Evolutionary conservation across 2,797 vertebrate species (phyloP).

Genomic region (Sebastes jordani): DNA sequence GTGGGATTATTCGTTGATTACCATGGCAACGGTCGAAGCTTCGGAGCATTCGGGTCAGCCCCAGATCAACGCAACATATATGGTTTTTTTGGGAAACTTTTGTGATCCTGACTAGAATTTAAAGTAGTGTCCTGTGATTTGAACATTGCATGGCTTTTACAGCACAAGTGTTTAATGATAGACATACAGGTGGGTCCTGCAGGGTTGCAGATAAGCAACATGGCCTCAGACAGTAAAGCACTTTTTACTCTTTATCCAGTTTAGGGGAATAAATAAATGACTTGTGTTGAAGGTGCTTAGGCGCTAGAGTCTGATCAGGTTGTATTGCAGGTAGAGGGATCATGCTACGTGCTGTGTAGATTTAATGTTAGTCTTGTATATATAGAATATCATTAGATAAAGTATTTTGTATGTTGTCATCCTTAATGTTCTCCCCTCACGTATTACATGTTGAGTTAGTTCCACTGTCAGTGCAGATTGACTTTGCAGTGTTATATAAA

Average conservation of each 20-base stretch:
- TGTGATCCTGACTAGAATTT: neutral
- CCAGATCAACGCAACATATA: neutral
- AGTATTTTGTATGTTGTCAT: neutral
- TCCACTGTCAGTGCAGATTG: neutral
- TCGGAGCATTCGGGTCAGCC: too few species aligned
- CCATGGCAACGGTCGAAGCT: too few species aligned
- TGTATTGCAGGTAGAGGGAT: neutral
- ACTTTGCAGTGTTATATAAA: neutral
- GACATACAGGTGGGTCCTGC: neutral
- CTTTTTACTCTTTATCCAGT: neutral
- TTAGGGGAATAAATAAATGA: neutral
- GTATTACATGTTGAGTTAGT: neutral
- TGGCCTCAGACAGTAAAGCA: neutral
- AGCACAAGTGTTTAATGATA: neutral
- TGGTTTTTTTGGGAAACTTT: neutral
- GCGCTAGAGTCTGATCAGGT: neutral
- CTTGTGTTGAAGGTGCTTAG: neutral
- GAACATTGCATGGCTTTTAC: slow-evolving; percentile 6
- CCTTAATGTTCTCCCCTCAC: neutral
- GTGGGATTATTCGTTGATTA: too few species aligned
- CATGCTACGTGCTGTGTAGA: neutral
- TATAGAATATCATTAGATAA: neutral
- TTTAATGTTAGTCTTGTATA: neutral
- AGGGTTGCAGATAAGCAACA: neutral
- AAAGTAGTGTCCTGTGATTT: neutral